Evolutionary conservation across 53 echinoderm and acorn worm genomes (phyloP), one percentile per base, ranked within the genome.

Genomic region (Luidia sarsii): DNA sequence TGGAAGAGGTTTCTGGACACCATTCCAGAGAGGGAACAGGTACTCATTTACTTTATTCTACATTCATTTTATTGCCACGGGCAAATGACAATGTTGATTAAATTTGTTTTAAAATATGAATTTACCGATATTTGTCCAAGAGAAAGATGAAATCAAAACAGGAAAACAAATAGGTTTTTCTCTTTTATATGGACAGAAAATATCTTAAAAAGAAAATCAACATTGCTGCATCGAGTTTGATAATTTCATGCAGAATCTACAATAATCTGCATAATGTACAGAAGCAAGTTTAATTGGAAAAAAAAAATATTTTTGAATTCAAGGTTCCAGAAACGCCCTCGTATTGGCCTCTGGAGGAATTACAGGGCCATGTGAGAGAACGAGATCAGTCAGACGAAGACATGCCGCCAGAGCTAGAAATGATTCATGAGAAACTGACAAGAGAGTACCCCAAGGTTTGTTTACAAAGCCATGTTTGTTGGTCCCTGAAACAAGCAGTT

Each of bases 361-460:
- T 28, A 27, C 4, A 24, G 14, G 15, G 28, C 15, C 60, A 23
- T 3, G 14, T 23, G 23, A 22, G 27, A 59, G 60, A 59, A 21
- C 23, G 27, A 24, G 21, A 14, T 31, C 23, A 59, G 14, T 1
- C 60, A 24, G 60, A 24, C 1, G 7, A 10, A 46, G 15, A 46
- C 27, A 15, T 24, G 60, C 4, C 23, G 22, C 14, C 15, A 28
- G 60, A 24, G 3, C 60, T 28, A 4, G 14, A 28, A 28, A 28
- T 59, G 14, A 59, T 59, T 59, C 60, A 59, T 24, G 30, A 59
- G 0, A 21, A 59, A 28, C 23, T 59, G 23, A 28, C 60, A 21
- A 59, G 27, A 24, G 29, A 59, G 28, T 59, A 59, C 11, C 60
- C 60, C 23, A 59, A 59, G 60, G 60, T 59, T 23, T 24, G 60